A percentile compares a stretch with the other conserved stretches of the same genome.
Evolutionary conservation across 2,797 vertebrate genomes (phyloP).

Genomic region (Alca torda): DNA sequence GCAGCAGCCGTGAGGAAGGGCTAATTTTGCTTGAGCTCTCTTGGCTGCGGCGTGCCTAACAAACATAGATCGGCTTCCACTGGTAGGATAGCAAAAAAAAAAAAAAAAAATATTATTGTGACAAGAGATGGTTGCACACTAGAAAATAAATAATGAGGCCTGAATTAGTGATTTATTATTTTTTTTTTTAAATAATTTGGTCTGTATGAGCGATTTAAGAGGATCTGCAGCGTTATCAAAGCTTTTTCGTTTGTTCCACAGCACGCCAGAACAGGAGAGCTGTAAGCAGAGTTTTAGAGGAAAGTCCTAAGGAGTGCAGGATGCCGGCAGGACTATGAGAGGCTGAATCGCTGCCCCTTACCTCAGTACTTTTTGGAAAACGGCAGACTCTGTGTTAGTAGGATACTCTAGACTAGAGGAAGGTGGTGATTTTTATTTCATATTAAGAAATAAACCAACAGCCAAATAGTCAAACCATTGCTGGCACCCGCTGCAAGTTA

Average conservation of each 20-base stretch:
- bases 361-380: not conserved
- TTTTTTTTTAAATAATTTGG: not conserved
- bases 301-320: not conserved
- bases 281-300: not conserved
- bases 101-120: not conserved
- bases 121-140: not conserved
- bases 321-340: not conserved
- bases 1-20: not conserved
- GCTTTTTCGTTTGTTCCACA: not conserved
- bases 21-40: not conserved
- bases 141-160: not conserved
- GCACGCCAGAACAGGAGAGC: not conserved
- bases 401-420: not conserved
- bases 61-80: not conserved
- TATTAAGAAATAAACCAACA: not conserved
- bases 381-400: not conserved
- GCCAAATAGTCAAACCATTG: not conserved
- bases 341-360: not conserved
- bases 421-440: not conserved
- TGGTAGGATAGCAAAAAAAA: not conserved
- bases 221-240: not conserved
- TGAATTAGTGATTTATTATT: not conserved
- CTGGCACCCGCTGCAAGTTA: not conserved
- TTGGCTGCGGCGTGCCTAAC: not conserved
- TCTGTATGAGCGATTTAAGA: not conserved